Conservation (phyloP, 1,140 invertebrate genomes). For the Penaeus chinensis region DNA sequence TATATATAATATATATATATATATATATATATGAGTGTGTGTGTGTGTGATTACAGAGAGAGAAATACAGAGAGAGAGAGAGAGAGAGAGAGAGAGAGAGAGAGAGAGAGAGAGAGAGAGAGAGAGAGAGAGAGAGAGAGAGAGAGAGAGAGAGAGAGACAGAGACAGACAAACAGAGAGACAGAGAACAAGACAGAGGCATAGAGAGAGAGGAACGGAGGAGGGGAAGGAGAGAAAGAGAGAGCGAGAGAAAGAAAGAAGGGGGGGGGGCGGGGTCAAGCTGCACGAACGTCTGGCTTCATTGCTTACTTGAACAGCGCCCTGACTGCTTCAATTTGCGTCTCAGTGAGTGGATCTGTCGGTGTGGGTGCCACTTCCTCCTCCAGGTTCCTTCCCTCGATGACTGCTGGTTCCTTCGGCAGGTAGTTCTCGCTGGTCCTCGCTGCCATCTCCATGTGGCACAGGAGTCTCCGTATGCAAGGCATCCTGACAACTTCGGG, state of each 20-base stretch:
- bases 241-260: too few species aligned
- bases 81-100: too few species aligned
- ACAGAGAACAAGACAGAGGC: neutral
- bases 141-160: neutral
- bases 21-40: neutral
- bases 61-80: neutral
- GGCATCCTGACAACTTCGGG: slow-evolving; percentile 33
- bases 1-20: neutral
- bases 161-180: neutral
- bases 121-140: neutral
- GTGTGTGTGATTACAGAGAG: neutral
- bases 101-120: neutral
- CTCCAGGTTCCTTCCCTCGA: slow-evolving; percentile 20
- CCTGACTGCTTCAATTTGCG: slow-evolving; percentile 40
- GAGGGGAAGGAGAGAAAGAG: too few species aligned
- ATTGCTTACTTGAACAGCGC: slow-evolving; percentile 37
- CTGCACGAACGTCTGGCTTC: neutral
- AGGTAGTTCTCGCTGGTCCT: slow-evolving; percentile 53
- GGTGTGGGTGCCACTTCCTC: slow-evolving; percentile 37
- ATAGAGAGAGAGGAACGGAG: too few species aligned
- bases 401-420: slow-evolving; percentile 5
- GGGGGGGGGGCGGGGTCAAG: too few species aligned
- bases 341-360: slow-evolving; percentile 40
- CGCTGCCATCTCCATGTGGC: slow-evolving; percentile 33
- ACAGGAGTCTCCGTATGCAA: slow-evolving; percentile 33